Conservation (phyloP, 1,140 invertebrate species). For the Drosophila nasuta region DNA sequence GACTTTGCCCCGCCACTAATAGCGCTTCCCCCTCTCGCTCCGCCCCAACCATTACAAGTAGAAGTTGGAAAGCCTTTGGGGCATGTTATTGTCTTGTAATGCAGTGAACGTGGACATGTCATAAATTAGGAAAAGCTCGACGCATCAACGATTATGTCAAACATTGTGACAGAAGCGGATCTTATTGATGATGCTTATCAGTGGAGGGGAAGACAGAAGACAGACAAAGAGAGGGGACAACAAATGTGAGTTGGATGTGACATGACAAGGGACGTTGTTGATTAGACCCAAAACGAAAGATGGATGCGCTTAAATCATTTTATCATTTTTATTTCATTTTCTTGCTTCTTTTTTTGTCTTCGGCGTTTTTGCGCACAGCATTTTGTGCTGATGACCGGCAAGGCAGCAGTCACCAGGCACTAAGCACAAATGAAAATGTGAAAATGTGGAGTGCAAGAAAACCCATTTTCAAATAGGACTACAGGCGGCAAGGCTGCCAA, state of each 20-base stretch:
- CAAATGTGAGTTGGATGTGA: conserved; percentile 58
- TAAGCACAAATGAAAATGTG: conserved; percentile 31
- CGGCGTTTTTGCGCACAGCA: neutral
- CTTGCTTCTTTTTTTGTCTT: neutral
- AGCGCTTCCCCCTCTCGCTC: neutral
- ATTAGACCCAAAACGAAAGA: conserved; percentile 53
- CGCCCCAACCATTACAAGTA: neutral
- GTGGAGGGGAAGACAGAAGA: neutral
- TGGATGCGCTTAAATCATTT: conserved; percentile 55
- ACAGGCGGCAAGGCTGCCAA: neutral
- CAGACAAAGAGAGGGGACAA: conserved; percentile 10
- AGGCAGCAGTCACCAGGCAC: conserved; percentile 15
- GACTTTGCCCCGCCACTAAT: conserved; percentile 27
- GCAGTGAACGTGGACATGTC: conserved; percentile 66
- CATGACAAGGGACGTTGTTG: conserved; percentile 46
- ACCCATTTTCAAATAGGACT: conserved; percentile 37
- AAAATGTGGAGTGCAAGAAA: conserved; percentile 34
- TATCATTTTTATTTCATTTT: conserved; percentile 36
- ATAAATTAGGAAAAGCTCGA: conserved; percentile 70
- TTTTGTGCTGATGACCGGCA: conserved; percentile 22
- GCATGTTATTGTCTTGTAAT: conserved; percentile 39
- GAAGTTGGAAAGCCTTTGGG: neutral
- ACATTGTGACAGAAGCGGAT: conserved; percentile 58
- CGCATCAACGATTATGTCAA: conserved; percentile 72
- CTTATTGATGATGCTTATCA: conserved; percentile 70